A percentile compares a stretch with the other conserved stretches of the same genome.
phyloP scores from a whole-genome alignment of 2,113 vertebrate species.

The Ciconia stormi region DNA sequence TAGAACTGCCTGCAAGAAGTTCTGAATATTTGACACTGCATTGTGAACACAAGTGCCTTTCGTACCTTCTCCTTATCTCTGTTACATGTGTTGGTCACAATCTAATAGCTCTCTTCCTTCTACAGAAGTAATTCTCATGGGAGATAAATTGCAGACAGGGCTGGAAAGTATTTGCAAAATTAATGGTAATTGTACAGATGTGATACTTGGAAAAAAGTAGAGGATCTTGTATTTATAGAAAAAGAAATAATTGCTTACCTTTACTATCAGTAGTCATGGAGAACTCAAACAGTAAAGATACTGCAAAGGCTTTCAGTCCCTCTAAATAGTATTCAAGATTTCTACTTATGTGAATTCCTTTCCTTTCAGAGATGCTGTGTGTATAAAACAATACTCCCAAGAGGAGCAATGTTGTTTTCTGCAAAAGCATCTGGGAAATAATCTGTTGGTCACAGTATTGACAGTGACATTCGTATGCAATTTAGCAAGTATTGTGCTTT shows the following conservation, averaged over 20 bases:
- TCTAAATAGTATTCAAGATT: not conserved
- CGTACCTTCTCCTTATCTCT: not conserved
- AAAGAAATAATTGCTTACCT: not conserved
- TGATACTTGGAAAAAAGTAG: not conserved
- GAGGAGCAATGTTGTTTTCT: not conserved
- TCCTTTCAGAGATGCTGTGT: not conserved
- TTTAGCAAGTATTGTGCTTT: not conserved
- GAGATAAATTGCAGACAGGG: not conserved
- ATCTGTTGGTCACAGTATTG: not conserved
- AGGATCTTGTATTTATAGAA: not conserved
- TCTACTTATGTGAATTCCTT: not conserved
- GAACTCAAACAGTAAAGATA: not conserved
- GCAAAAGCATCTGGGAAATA: not conserved
- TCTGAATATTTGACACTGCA: not conserved
- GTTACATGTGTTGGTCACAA: not conserved
- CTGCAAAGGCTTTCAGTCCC: not conserved
- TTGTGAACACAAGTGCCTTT: constrained; percentile 3
- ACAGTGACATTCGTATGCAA: not conserved
- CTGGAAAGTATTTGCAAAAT: not conserved
- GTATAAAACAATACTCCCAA: not conserved
- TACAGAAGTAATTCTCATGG: not conserved
- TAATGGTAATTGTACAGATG: not conserved
- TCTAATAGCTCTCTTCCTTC: not conserved
- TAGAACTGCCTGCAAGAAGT: not conserved
- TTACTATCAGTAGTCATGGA: not conserved